These are phyloP conservation scores for Turdus rufiventris DNA, from an alignment of 2,113 vertebrate species.

Conservation along the genomic window DNA sequence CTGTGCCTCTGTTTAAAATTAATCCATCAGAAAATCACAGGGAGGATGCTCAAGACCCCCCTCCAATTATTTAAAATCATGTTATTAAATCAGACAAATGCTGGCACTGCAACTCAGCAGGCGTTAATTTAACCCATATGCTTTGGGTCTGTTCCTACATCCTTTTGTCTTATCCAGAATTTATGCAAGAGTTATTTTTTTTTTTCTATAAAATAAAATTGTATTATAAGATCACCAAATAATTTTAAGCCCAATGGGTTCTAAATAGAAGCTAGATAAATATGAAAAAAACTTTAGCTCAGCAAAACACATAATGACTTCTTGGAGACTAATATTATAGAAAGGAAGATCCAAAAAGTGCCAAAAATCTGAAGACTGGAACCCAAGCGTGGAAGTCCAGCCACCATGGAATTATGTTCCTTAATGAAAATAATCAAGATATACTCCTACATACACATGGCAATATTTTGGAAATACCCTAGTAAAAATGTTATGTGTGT, in stretches of 20 bases:
- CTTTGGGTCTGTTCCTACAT: slow-evolving; percentile 48
- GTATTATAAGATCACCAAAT: neutral
- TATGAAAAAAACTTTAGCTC: neutral
- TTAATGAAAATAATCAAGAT: neutral
- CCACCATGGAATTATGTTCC: neutral
- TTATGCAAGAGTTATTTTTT: neutral
- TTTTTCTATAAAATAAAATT: slow-evolving; percentile 21
- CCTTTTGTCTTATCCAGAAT: slow-evolving; percentile 45
- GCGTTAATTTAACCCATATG: slow-evolving; percentile 62
- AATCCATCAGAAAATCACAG: slow-evolving; percentile 51
- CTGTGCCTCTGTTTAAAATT: slow-evolving; percentile 44
- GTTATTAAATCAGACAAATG: slow-evolving; percentile 60
- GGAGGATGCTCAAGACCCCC: slow-evolving; percentile 36
- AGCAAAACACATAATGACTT: neutral
- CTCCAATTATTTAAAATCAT: slow-evolving; percentile 54
- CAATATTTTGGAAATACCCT: neutral
- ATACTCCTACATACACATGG: neutral
- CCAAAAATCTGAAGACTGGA: neutral
- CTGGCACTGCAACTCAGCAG: slow-evolving; percentile 56
- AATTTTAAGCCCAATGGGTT: neutral
- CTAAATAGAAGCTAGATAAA: slow-evolving; percentile 12
- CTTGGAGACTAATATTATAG: neutral
- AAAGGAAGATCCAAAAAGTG: neutral
- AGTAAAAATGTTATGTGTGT: neutral
- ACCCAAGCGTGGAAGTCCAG: neutral